Evolutionary conservation across 2,888 invertebrate genomes (phyloP), one percentile per base, ranked within the genome.

Genomic region (Pollenia labialis): DNA sequence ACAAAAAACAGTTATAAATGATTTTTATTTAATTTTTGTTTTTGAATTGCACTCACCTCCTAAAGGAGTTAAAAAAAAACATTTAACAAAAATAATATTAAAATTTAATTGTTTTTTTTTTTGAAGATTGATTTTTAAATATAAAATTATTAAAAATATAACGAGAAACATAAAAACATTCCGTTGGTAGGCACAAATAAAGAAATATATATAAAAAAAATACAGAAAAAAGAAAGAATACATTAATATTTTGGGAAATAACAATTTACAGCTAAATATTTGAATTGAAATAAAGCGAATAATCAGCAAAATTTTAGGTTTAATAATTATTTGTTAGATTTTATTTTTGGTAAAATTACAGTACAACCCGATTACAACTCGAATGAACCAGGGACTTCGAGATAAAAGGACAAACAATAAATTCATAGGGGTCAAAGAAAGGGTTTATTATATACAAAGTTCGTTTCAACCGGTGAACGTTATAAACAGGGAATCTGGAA

Each of bases 21-120:
- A 58, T 50, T 50, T 71, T 60, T 4, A 46, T 42, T 60, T 14
- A 62, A 68, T 48, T 62, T 50, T 23, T 48, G 14, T 6, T 74
- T 54, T 56, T 11, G 8, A 50, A 52, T 68, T 88, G 89, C 91
- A 92, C 92, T 92, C 92, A 92, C 92, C 92, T 92, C 92, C 92
- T 92, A 85, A 69, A 77, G 82, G 81, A 85, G 83, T 88, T 86
- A 14, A 1, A 60, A 66, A 68, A 48, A 56, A 76, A 86, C 82
- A 81, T 77, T 79, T 42, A 84, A 81, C 84, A 81, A 86, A 88
- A 60, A 86, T 84, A 83, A 60, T 89, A 52, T 79, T 72, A 23
- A 60, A 66, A 66, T 54, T 68, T 64, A 42, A 46, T 69, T 71
- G 23, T 76, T 16, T 87, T 62, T 62, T 62, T 62, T 88, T 85